Evolutionary conservation across 2,888 invertebrate species (phyloP).

Genomic region (Aromia moschata): DNA sequence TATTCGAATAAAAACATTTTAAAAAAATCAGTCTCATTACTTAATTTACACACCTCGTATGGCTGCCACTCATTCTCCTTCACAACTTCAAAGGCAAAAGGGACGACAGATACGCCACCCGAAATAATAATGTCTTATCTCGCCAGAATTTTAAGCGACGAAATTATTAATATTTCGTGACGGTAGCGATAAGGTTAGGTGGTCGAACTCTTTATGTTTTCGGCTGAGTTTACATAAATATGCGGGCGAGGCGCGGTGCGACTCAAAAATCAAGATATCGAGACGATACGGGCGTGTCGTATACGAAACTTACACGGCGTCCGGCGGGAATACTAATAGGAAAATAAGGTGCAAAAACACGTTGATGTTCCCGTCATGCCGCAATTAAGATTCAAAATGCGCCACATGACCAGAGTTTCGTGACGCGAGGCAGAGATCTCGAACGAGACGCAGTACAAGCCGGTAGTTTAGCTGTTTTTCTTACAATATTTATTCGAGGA

Average conservation of each 20-base stretch:
- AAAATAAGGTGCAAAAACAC: slow-evolving; percentile 37
- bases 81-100: too few species aligned
- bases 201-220: background rate
- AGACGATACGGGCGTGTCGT: slow-evolving; percentile 17
- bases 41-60: too few species aligned
- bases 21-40: too few species aligned
- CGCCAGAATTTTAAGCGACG: background rate
- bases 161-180: slow-evolving; percentile 4
- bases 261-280: slow-evolving; percentile 21
- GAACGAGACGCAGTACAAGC: slow-evolving; percentile 31
- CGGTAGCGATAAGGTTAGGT: background rate
- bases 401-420: slow-evolving; percentile 34
- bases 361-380: slow-evolving; percentile 34
- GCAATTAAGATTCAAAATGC: slow-evolving; percentile 37
- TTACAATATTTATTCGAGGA: slow-evolving; percentile 4
- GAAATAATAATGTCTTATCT: too few species aligned
- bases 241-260: slow-evolving; percentile 1
- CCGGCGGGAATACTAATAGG: slow-evolving; percentile 35
- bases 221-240: slow-evolving; percentile 4
- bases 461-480: slow-evolving; percentile 24
- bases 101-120: too few species aligned
- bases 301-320: slow-evolving; percentile 27
- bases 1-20: too few species aligned
- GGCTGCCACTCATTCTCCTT: too few species aligned
- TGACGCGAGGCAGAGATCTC: slow-evolving; percentile 32